phyloP scores from a whole-genome alignment of 2,888 invertebrate species.

The Drosophila greeni region DNA sequence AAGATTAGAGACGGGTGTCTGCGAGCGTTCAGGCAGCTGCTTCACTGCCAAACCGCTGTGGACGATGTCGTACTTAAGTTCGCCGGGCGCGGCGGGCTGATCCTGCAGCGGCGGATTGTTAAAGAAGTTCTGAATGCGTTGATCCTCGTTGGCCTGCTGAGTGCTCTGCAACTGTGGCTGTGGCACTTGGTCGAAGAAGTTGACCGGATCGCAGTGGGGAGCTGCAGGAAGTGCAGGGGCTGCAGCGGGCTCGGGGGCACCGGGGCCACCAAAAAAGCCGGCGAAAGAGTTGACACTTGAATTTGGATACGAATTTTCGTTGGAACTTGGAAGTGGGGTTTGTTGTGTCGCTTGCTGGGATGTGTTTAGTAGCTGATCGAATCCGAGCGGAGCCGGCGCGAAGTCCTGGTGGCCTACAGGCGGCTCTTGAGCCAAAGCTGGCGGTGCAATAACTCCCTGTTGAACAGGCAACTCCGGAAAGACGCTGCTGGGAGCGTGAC shows the following conservation, averaged over 20 bases:
- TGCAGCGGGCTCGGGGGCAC: constrained; percentile 16
- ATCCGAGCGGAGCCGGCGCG: constrained; percentile 42
- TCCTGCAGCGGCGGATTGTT: constrained; percentile 78
- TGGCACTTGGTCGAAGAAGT: constrained; percentile 56
- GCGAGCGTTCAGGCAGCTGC: constrained; percentile 68
- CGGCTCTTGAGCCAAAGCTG: constrained; percentile 25
- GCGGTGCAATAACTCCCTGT: constrained; percentile 33
- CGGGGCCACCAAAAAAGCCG: constrained; percentile 48
- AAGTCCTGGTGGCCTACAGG: neutral
- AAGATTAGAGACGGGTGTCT: constrained; percentile 75
- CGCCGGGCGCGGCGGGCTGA: constrained; percentile 71
- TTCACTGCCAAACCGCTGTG: constrained; percentile 74
- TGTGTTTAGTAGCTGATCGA: constrained; percentile 53
- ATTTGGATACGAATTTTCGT: constrained; percentile 49
- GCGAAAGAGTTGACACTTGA: constrained; percentile 56
- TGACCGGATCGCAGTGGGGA: constrained; percentile 33
- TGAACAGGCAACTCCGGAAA: constrained; percentile 55
- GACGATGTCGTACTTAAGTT: constrained; percentile 77
- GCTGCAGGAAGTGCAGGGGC: neutral
- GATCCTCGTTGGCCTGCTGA: constrained; percentile 66
- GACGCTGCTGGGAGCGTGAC: constrained; percentile 3
- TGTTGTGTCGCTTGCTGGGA: constrained; percentile 41
- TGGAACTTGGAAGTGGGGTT: constrained; percentile 16
- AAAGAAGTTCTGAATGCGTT: constrained; percentile 78
- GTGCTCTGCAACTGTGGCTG: constrained; percentile 42